Conservation (phyloP, 2,113 vertebrate genomes). For the Cygnus buccinator region DNA sequence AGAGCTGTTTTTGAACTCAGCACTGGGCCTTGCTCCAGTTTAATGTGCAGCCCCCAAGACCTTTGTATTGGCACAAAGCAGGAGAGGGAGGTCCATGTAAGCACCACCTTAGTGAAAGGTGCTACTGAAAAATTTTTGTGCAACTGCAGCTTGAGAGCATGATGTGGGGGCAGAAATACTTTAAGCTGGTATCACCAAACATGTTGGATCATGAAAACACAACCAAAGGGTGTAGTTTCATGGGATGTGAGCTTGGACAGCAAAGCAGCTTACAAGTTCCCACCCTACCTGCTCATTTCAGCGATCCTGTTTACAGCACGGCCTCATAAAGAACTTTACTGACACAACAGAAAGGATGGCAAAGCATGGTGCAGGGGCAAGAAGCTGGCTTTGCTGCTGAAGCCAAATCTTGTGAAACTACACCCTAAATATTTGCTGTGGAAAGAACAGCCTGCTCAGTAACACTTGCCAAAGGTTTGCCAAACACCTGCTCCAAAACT, state of each 20-base stretch:
- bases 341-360: constrained; percentile 33
- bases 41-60: not conserved
- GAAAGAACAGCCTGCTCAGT: not conserved
- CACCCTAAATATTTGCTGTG: not conserved
- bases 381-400: not conserved
- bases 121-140: not conserved
- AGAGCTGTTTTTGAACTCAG: not conserved
- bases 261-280: constrained; percentile 2
- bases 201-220: constrained; percentile 31
- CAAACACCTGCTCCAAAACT: not conserved
- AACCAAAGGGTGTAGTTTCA: constrained; percentile 39
- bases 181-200: not conserved
- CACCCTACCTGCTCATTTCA: constrained; percentile 21
- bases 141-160: not conserved
- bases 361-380: not conserved
- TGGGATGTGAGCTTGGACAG: not conserved
- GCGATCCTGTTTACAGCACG: not conserved
- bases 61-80: accelerated
- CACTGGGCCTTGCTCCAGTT: not conserved
- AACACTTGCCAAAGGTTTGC: not conserved
- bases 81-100: not conserved
- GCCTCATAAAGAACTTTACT: constrained; percentile 35
- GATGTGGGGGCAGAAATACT: not conserved
- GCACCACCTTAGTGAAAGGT: not conserved
- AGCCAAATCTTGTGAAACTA: constrained; percentile 29